Evolutionary conservation across 2,113 vertebrate species (phyloP).

Genomic region (Hyla sarda): DNA sequence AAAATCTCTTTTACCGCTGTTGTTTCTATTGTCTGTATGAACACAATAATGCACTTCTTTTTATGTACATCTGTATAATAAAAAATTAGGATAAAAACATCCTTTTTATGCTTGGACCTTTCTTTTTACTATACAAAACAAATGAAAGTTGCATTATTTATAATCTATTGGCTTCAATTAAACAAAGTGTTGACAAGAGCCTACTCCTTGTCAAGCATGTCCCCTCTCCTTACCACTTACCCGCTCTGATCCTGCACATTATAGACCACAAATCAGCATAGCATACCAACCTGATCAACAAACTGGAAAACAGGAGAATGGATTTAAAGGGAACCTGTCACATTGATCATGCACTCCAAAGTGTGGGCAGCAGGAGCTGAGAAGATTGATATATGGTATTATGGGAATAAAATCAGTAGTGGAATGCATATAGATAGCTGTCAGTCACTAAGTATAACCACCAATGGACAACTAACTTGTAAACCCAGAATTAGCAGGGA

Average conservation of each 20-base stretch:
- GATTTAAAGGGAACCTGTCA: not conserved
- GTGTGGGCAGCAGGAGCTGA: no score
- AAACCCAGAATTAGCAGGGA: no score
- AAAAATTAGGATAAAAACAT: not conserved
- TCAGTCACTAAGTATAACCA: no score
- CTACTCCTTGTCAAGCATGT: not conserved
- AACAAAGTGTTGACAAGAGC: not conserved
- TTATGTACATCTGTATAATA: slow-evolving; percentile 1
- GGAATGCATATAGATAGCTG: no score
- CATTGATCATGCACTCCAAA: no score
- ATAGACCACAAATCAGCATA: not conserved
- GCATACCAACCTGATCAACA: not conserved
- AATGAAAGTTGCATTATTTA: slow-evolving; percentile 8
- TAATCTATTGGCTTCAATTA: slow-evolving; percentile 6
- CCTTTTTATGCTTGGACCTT: not conserved
- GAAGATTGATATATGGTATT: no score
- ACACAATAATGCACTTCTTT: not conserved
- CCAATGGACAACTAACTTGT: no score
- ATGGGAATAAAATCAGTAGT: no score
- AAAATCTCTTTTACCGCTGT: not conserved
- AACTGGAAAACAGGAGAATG: not conserved
- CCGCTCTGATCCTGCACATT: not conserved
- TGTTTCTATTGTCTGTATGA: slow-evolving; percentile 1
- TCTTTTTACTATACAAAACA: not conserved
- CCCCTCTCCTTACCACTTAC: not conserved